These are phyloP conservation scores for Nymphicus hollandicus DNA, from an alignment of 2,113 vertebrate genomes.

Conservation along the genomic window DNA sequence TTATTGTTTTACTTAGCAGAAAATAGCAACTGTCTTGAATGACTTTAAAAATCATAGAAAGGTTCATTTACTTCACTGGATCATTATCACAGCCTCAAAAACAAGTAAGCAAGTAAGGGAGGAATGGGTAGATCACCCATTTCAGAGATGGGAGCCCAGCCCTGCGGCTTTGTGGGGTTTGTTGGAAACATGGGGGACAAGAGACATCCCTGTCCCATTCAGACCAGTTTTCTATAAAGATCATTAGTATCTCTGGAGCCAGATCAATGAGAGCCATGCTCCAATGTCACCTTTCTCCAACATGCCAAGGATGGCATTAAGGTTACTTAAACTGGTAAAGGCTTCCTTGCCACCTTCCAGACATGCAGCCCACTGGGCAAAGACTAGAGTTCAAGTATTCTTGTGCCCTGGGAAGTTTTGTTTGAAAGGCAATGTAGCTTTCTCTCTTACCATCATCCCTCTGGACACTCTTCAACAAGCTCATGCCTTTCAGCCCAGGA, in stretches of 20 bases:
- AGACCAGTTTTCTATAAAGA: not conserved
- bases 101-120: not conserved
- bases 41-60: not conserved
- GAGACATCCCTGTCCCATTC: not conserved
- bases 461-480: not conserved
- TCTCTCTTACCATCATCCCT: not conserved
- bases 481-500: not conserved
- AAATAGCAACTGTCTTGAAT: not conserved
- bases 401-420: not conserved
- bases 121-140: not conserved
- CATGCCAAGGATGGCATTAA: not conserved
- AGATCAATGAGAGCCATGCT: not conserved
- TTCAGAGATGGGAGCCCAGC: not conserved
- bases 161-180: not conserved
- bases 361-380: not conserved
- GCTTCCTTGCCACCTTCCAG: not conserved
- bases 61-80: not conserved
- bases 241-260: not conserved
- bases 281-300: not conserved
- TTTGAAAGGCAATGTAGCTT: not conserved
- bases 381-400: not conserved
- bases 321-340: not conserved
- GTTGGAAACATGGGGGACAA: not conserved
- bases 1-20: not conserved
- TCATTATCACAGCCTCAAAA: not conserved